These are phyloP conservation scores for Polymixis flavicincta DNA, from an alignment of 2,888 invertebrate species.

Conservation along the genomic window DNA sequence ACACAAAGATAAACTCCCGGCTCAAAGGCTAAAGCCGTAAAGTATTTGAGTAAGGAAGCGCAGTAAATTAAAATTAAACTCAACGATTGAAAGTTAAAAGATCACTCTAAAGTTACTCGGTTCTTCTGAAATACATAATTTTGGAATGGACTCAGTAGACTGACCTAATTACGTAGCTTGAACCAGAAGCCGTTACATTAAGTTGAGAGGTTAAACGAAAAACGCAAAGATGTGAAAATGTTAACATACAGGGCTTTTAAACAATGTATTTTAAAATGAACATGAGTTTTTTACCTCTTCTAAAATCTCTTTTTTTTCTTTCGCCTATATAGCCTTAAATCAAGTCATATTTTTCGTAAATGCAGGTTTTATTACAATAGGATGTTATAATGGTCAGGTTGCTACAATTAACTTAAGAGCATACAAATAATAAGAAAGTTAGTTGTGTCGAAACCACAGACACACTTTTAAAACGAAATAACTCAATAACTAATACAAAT, in stretches of 20 bases:
- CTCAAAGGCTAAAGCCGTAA: conserved; percentile 4
- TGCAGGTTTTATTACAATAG: no score
- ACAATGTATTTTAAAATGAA: neutral
- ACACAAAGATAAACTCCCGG: neutral
- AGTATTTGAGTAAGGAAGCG: conserved; percentile 8
- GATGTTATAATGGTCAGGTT: no score
- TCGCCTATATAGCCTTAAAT: no score
- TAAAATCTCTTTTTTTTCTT: neutral
- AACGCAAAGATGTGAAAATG: neutral
- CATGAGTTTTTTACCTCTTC: neutral
- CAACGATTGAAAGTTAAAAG: conserved; percentile 52
- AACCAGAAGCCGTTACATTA: conserved; percentile 22
- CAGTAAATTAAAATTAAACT: conserved; percentile 45
- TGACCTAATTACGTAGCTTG: conserved; percentile 46
- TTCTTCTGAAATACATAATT: conserved; percentile 46
- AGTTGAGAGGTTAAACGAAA: conserved; percentile 7
- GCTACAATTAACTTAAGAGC: no score
- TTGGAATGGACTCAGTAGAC: conserved; percentile 31
- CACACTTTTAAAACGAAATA: no score
- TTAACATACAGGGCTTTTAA: neutral
- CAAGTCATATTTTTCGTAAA: no score
- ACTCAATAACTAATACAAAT: no score
- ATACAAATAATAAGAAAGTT: no score
- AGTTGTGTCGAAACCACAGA: no score
- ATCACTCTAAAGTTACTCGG: conserved; percentile 42